Evolutionary conservation across 2,888 invertebrate species (phyloP).

Genomic region (Hirudinaria manillensis): DNA sequence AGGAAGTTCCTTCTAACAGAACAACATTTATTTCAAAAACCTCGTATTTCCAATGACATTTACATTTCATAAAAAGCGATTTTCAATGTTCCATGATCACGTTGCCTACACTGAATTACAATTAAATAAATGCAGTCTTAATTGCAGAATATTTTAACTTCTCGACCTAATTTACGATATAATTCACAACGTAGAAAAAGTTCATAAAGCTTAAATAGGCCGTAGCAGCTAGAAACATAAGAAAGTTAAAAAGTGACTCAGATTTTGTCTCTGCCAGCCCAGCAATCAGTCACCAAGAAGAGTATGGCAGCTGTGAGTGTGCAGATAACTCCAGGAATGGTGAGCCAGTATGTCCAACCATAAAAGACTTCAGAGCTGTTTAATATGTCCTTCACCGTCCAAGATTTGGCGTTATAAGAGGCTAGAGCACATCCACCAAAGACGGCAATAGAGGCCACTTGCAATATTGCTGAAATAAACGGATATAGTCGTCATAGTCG

Average conservation of each 20-base stretch:
- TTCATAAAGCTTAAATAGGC: no score
- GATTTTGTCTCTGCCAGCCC: constrained; percentile 29
- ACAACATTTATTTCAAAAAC: no score
- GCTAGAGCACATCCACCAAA: constrained; percentile 28
- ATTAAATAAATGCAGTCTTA: no score
- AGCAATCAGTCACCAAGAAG: constrained; percentile 21
- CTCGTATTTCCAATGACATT: no score
- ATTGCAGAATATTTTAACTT: no score
- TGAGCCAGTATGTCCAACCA: constrained; percentile 32
- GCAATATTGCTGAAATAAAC: constrained; percentile 16
- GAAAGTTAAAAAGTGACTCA: neutral
- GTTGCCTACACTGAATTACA: no score
- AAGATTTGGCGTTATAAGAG: constrained; percentile 15
- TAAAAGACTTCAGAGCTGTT: constrained; percentile 21
- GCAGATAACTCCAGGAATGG: constrained; percentile 28
- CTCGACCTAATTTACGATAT: no score
- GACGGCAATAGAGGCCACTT: constrained; percentile 29
- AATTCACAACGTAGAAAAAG: no score
- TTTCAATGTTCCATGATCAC: no score
- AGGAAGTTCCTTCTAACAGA: no score
- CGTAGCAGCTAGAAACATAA: no score
- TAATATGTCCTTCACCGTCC: constrained; percentile 1
- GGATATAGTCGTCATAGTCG: neutral
- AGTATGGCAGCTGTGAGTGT: constrained; percentile 21
- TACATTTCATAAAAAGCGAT: no score